Evolutionary conservation across 2,113 vertebrate genomes (phyloP), one percentile per base, ranked within the genome.

Genomic region (Sturnira hondurensis): DNA sequence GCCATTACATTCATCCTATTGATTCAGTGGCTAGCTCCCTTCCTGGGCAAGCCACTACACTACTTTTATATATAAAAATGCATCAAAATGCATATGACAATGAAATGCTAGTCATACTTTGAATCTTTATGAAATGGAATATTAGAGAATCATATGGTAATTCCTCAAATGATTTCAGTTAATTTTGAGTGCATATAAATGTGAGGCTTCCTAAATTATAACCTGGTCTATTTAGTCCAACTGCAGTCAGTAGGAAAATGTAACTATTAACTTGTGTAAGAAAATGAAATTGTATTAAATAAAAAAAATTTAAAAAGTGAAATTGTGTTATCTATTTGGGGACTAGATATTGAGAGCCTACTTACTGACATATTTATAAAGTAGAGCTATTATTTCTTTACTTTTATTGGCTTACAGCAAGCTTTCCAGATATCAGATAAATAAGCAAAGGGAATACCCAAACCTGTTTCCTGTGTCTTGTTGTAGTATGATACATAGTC

Each of bases 321-420:
- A 86, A 41, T 87, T 87, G 5, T 86, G 28, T n/a, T 77, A n/a
- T 80, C 45, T 93, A 6, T 90, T 63, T 93, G 38, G 81, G n/a
- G 26, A 61, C 68, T 94, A 76, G 45, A 93, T 65, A 58, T 52
- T 86, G 38, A 20, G 12, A 95, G 80, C 43, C 47, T 92, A 80
- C 24, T 50, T 65, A 73, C 36, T 93, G 71, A 89, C 31, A 71
- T 12, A 58, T 84, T 74, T 91, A 71, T 58, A 70, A 95, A 61
- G 56, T 54, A 80, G 33, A 33, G 20, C 61, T 85, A 84, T 84
- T 74, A 68, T 85, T 84, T 93, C 76, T 88, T 87, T 87, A 76
- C 28, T 73, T 94, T 67, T 67, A 95, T 91, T 93, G 77, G 33
- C 58, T 89, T 85, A 86, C 19, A 76, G 38, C 45, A 95, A 94